These are phyloP conservation scores for Acarapis woodi DNA, from an alignment of 1,140 invertebrate genomes.

Conservation along the genomic window DNA sequence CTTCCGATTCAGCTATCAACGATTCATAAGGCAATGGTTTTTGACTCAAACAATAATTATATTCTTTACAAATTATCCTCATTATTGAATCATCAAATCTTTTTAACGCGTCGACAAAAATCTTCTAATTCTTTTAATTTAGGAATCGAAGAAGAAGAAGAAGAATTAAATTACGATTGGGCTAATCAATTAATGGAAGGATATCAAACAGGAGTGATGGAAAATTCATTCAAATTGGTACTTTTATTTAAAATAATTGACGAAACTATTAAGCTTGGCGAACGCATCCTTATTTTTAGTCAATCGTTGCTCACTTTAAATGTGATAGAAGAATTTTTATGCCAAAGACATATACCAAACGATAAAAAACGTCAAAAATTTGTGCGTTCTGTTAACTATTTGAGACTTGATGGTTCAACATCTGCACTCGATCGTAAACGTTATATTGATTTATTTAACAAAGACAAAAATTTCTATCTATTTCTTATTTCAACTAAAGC, in stretches of 20 bases:
- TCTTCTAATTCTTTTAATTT: neutral
- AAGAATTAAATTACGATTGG: conserved; percentile 19
- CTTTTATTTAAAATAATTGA: conserved; percentile 74
- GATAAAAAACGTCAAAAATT: conserved; percentile 27
- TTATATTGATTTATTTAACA: conserved; percentile 88
- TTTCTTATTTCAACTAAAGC: conserved; percentile 80
- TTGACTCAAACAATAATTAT: conserved; percentile 17
- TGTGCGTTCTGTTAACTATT: conserved; percentile 62
- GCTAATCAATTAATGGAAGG: conserved; percentile 53
- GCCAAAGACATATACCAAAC: conserved; percentile 37
- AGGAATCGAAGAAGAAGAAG: too few species aligned
- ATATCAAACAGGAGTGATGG: conserved; percentile 58
- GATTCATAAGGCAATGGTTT: conserved; percentile 86
- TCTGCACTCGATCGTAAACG: conserved; percentile 73
- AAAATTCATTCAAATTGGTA: conserved; percentile 82
- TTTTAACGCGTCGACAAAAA: conserved; percentile 28
- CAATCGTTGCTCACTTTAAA: conserved; percentile 84
- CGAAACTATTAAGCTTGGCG: conserved; percentile 52
- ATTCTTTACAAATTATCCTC: conserved; percentile 30
- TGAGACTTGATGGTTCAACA: conserved; percentile 79
- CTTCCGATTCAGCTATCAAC: conserved; percentile 18
- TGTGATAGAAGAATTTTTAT: conserved; percentile 83
- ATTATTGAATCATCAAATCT: conserved; percentile 51
- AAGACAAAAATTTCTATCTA: conserved; percentile 63
- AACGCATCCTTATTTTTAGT: conserved; percentile 82